These are phyloP conservation scores for Acanthopleura granulata DNA, from an alignment of 2,888 invertebrate species.

Conservation along the genomic window DNA sequence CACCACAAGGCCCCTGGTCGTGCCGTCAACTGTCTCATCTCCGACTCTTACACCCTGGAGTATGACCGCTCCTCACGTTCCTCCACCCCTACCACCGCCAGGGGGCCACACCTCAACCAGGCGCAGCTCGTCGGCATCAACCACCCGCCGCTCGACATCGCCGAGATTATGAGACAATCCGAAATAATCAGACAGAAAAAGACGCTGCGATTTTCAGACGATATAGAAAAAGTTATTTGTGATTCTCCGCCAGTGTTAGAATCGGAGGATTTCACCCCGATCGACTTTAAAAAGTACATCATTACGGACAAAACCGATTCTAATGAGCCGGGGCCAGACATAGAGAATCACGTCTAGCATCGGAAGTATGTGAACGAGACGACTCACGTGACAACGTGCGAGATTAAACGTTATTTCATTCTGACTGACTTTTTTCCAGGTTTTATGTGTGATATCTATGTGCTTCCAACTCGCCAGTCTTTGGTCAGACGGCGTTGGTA, in stretches of 20 bases:
- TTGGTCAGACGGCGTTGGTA: no score
- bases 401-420: no score
- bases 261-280: background rate
- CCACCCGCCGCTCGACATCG: conserved; percentile 4
- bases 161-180: conserved; percentile 3
- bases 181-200: conserved; percentile 13
- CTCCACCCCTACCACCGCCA: background rate
- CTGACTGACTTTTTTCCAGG: no score
- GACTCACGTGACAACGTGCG: no score
- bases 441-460: no score
- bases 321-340: background rate
- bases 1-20: background rate
- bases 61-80: background rate
- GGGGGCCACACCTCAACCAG: background rate
- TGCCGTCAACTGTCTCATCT: conserved; percentile 10
- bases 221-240: background rate
- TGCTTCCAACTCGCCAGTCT: no score
- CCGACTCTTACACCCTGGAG: conserved; percentile 4
- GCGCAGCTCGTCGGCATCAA: background rate
- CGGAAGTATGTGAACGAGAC: no score
- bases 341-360: background rate
- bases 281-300: conserved; percentile 15
- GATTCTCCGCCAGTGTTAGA: background rate
- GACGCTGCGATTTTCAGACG: background rate
- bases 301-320: background rate